A percentile compares a stretch with the other conserved stretches of the same genome.
These are phyloP conservation scores for Equus przewalskii DNA, from an alignment of 2,113 vertebrate species.

Conservation along the genomic window DNA sequence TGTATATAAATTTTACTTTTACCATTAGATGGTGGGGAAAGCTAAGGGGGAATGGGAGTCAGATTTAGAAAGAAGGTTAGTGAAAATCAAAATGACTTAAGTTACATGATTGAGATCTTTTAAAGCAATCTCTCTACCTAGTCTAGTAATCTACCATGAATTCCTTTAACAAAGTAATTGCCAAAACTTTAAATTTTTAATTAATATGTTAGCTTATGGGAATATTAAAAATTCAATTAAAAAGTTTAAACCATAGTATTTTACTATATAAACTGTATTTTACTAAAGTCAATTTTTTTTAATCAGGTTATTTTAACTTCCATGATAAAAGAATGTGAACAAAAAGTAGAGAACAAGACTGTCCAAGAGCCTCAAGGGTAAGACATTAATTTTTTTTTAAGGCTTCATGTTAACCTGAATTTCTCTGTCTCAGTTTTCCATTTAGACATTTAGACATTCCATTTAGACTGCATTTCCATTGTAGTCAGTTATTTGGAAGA, in stretches of 20 bases:
- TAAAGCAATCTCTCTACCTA: neutral
- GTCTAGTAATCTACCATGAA: neutral
- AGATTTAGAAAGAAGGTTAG: neutral
- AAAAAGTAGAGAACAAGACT: conserved; percentile 98
- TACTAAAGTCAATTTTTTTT: conserved; percentile 68
- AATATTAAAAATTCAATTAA: conserved; percentile 40
- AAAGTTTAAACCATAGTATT: neutral
- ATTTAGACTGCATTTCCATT: too few relatives aligned
- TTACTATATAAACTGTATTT: conserved; percentile 29
- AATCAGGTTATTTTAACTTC: conserved; percentile 98
- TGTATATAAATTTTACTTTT: neutral
- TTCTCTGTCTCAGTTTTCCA: conserved; percentile 42
- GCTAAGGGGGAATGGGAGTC: neutral
- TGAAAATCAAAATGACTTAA: conserved; percentile 42
- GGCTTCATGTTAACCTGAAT: neutral
- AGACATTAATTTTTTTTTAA: conserved; percentile 79
- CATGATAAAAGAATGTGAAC: conserved; percentile 99
- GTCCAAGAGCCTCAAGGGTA: conserved; percentile 98
- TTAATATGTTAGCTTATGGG: neutral
- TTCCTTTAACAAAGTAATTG: conserved; percentile 10
- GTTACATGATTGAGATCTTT: neutral
- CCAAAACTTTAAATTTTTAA: neutral
- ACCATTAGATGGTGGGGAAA: neutral
- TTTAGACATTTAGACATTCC: too few relatives aligned
- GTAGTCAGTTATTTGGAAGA: conserved; percentile 47